These are phyloP conservation scores for Astur gentilis DNA, from an alignment of 2,113 vertebrate genomes.

Conservation along the genomic window DNA sequence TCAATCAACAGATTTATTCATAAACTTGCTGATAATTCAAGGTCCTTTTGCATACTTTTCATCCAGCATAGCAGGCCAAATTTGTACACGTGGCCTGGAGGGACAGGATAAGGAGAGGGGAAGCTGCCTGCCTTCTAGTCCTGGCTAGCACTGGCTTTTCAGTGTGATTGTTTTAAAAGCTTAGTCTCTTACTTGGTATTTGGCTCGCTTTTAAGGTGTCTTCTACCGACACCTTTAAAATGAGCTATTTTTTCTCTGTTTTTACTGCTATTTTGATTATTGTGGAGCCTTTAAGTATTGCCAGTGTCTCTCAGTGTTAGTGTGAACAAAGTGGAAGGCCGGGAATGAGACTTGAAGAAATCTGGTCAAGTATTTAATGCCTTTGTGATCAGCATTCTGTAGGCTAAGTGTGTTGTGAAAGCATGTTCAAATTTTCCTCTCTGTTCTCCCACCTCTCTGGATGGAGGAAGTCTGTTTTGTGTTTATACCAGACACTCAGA, in stretches of 20 bases:
- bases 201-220: background rate
- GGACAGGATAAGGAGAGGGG: background rate
- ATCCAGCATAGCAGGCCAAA: background rate
- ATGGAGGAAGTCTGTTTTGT: background rate
- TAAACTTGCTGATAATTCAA: background rate
- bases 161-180: background rate
- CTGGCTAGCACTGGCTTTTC: background rate
- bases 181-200: background rate
- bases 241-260: background rate
- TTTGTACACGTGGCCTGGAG: background rate
- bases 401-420: background rate
- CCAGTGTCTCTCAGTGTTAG: background rate
- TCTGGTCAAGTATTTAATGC: accelerated
- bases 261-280: background rate
- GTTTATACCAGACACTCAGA: background rate
- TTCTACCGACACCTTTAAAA: background rate
- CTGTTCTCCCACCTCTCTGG: background rate
- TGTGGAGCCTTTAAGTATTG: background rate
- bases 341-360: background rate
- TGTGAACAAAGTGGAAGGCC: background rate
- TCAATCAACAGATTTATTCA: background rate
- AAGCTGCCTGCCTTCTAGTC: background rate
- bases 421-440: background rate
- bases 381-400: background rate
- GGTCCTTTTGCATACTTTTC: background rate